Percentiles rank a stretch among this genome's conserved stretches.
phyloP scores from a whole-genome alignment of 23 tunicate genomes.

The Aplidium turbinatum region DNA sequence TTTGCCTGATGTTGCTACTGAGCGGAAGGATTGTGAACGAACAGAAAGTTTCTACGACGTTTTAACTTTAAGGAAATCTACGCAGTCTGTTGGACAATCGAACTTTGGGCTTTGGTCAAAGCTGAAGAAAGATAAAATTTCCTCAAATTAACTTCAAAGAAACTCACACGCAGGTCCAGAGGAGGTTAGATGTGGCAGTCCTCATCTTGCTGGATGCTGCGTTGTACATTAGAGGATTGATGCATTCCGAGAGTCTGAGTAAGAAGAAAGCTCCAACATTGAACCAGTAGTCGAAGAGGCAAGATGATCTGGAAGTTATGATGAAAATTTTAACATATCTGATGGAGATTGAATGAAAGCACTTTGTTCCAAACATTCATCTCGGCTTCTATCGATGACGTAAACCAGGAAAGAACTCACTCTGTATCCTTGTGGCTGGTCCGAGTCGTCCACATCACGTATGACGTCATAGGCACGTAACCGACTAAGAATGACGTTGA shows the following conservation, averaged over 20 bases:
- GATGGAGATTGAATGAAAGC: too few species aligned
- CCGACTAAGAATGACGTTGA: conserved; percentile 58
- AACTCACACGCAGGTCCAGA: conserved; percentile 18
- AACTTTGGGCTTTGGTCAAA: too few species aligned
- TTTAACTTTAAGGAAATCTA: too few species aligned
- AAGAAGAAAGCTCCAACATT: conserved; percentile 36
- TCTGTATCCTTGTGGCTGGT: conserved; percentile 18
- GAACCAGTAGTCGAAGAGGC: conserved; percentile 46
- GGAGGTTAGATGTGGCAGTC: conserved; percentile 23
- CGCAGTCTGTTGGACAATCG: too few species aligned
- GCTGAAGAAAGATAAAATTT: not conserved
- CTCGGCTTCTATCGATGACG: not conserved
- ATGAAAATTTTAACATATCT: too few species aligned
- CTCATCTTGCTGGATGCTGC: conserved; percentile 43
- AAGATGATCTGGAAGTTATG: too few species aligned
- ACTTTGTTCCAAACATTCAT: not conserved
- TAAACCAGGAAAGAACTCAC: conserved; percentile 14
- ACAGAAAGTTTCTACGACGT: too few species aligned
- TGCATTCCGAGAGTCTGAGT: conserved; percentile 44
- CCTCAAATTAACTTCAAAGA: not conserved
- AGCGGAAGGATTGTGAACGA: too few species aligned
- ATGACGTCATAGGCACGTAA: conserved; percentile 61
- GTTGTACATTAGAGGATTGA: conserved; percentile 51
- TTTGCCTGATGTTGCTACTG: too few species aligned
- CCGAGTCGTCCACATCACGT: conserved; percentile 79